Evolutionary conservation across 2,888 invertebrate genomes (phyloP), one percentile per base, ranked within the genome.

Genomic region (Calliopum simillimum): DNA sequence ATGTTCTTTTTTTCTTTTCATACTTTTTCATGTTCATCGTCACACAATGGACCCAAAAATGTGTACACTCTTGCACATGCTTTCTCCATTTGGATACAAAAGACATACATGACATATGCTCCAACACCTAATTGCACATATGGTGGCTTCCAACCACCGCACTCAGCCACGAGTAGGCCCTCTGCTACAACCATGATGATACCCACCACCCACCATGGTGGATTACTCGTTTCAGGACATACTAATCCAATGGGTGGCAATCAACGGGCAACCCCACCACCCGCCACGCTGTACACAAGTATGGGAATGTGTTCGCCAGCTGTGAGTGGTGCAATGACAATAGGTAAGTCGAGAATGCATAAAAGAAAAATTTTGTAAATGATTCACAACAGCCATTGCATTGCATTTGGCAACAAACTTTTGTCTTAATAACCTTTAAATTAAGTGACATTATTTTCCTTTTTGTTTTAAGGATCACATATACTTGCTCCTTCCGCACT

Each of bases 101-200:
- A 73, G 83, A 82, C 81, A 64, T 85, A 84, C 72, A 82, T 84
- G 80, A 81, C 84, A 73, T 85, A 85, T 78, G 84, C 84, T 69
- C 85, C 85, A 64, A 82, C 85, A 69, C 82, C 82, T 66, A 81
- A 77, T 73, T 82, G 81, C 73, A 80, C 80, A 73, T 85, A 85
- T 73, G 82, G 80, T 63, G 81, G 81, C 71, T 73, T 85, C 64
- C 78, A 79, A 72, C 79, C 78, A 69, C 78, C 81, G 72, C 79
- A 79, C 51, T 75, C 78, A 59, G 80, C 82, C 68, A 78, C 81
- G 46, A 79, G 62, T 33, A 33, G 53, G 2, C 53, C 62, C 11
- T 55, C 84, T 61, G 79, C 83, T 53, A 81, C 85, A 65, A 83
- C 84, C 41, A 81, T 86, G 76, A 78, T 85, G 56, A 84, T 85